Base-by-base conservation (phyloP, 1,140 invertebrate genomes). In the Hyles euphorbiae region DNA sequence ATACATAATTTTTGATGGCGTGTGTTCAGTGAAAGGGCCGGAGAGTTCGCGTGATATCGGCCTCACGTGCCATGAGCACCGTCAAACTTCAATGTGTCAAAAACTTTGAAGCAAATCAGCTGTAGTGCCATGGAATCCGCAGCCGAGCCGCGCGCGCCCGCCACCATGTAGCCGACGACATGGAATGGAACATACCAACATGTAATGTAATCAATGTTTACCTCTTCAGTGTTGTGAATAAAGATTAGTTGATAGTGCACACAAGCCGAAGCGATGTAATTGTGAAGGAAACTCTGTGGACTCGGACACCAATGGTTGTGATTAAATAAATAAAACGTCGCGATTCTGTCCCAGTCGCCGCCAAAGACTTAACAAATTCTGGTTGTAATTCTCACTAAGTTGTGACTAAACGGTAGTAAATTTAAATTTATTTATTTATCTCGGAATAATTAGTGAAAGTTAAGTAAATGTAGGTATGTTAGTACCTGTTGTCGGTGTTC, bases 201-300 rank as follows among this genome's bases (percentile, higher is more conserved):
- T 84, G 81, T 83, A 74, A 72, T 71, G 64, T 67, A 58, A 68
- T 73, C 63, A 82, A 80, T 88, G 80, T 82, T 84, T 88, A 88
- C 82, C 82, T 88, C 85, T 83, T 74, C 76, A 76, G 85, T 87
- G 85, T 88, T 88, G 85, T 87, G 85, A 88, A 80, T 83, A 76
- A 73, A 66, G 54, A 47, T 68, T 65, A 71, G 51, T 58, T 63
- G 58, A 63, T 68, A 74, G 63, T 68, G 72, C 68, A 59, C 46
- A 63, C 54, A 57, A 53, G 53, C 55, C 43, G 66, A 54, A 51
- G 61, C 65, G 63, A 81, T 82, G 74, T 80, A 81, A 75, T 45
- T 40, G 56, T 46, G 63, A 47, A 22, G 8, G 34, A 60, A 60
- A 53, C 52, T 68, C 46, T 22, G 46, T 22, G 71, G 69, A 77